Percentiles rank a stretch among this genome's conserved stretches.
Evolutionary conservation across 2,888 invertebrate species (phyloP).

Genomic region (Lysandra coridon): DNA sequence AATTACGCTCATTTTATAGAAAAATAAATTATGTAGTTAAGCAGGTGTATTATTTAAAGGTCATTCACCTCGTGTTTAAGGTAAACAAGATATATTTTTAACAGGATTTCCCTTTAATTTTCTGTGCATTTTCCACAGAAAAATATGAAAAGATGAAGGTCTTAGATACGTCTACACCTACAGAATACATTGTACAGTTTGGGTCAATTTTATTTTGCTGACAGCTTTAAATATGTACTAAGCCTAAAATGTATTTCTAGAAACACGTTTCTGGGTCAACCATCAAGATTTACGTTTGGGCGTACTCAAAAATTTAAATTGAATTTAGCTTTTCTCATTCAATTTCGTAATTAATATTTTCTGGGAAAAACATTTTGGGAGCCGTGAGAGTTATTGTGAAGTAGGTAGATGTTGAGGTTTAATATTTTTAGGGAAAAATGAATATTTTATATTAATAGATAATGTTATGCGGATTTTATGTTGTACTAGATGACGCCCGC

Average conservation of each 20-base stretch:
- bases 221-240: background rate
- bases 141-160: background rate
- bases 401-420: background rate
- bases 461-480: background rate
- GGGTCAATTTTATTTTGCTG: background rate
- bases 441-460: background rate
- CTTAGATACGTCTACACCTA: background rate
- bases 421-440: background rate
- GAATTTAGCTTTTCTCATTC: background rate
- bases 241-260: conserved; percentile 8
- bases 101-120: background rate
- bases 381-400: conserved; percentile 6
- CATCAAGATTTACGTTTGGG: conserved; percentile 4
- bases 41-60: background rate
- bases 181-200: background rate
- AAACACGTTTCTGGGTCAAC: conserved; percentile 5
- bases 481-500: too few species aligned
- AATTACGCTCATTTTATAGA: too few species aligned
- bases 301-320: background rate
- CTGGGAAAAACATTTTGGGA: background rate
- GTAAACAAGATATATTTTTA: background rate
- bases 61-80: conserved; percentile 14
- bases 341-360: background rate
- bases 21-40: background rate
- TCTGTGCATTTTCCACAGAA: background rate